These are phyloP conservation scores for Conchocele bisecta DNA, from an alignment of 2,888 invertebrate species.

Conservation along the genomic window DNA sequence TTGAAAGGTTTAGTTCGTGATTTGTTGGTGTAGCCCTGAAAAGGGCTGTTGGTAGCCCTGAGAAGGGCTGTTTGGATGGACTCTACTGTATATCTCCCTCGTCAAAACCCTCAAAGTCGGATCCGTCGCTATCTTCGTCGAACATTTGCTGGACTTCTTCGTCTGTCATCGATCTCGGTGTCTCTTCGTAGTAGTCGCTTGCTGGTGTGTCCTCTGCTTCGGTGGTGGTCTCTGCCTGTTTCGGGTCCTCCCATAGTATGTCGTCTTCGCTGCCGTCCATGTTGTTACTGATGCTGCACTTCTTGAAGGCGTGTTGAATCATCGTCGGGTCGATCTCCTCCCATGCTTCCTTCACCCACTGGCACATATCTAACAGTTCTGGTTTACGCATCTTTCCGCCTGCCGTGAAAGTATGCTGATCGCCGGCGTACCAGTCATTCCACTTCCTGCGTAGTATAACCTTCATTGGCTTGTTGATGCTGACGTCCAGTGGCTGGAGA, in stretches of 20 bases:
- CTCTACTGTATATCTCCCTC: too few relatives aligned
- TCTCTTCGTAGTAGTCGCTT: too few relatives aligned
- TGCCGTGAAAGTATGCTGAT: not conserved
- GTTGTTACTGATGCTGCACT: constrained; percentile 25
- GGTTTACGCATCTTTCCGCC: constrained; percentile 1
- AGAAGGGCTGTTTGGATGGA: too few relatives aligned
- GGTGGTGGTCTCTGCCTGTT: not conserved
- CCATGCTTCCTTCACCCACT: constrained; percentile 16
- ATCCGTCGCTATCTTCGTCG: too few relatives aligned
- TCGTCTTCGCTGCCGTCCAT: constrained; percentile 29
- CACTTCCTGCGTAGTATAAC: not conserved
- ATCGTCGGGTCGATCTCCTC: constrained; percentile 6
- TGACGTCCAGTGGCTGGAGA: constrained; percentile 31
- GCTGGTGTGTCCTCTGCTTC: too few relatives aligned
- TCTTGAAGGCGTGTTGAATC: constrained; percentile 18
- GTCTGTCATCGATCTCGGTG: too few relatives aligned
- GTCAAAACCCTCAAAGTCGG: too few relatives aligned
- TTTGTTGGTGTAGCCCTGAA: too few relatives aligned
- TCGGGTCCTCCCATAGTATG: not conserved
- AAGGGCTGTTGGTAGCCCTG: too few relatives aligned
- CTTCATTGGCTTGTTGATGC: constrained; percentile 29
- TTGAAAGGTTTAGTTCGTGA: too few relatives aligned
- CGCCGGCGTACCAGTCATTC: constrained; percentile 11
- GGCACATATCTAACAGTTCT: constrained; percentile 10
- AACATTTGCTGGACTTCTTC: too few relatives aligned